Conservation (phyloP, 2,797 vertebrate species). For the Sebastes taczanowskii region DNA sequence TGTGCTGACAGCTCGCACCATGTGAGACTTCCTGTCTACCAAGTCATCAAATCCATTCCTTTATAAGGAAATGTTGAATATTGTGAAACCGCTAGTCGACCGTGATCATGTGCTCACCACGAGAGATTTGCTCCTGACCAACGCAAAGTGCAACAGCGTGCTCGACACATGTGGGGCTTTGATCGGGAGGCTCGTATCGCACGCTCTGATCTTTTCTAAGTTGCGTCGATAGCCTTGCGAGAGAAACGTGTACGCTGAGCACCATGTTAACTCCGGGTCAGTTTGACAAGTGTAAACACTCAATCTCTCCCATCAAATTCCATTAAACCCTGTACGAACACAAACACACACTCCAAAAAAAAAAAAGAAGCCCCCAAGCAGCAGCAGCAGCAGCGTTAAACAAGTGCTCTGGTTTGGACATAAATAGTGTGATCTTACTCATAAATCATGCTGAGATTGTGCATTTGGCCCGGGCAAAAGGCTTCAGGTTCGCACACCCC, state of each 20-base stretch:
- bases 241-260: constrained; percentile 18
- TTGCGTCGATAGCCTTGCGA: constrained; percentile 7
- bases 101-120: neutral
- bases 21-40: neutral
- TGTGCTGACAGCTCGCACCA: constrained; percentile 26
- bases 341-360: constrained; percentile 53
- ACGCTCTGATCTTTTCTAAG: constrained; percentile 7
- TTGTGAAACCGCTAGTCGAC: neutral
- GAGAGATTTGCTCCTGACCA: neutral
- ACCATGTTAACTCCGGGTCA: constrained; percentile 53
- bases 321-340: constrained; percentile 62
- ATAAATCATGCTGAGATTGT: constrained; percentile 75
- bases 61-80: neutral
- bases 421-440: constrained; percentile 75
- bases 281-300: constrained; percentile 70
- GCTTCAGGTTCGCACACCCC: constrained; percentile 76
- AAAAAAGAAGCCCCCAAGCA: constrained; percentile 55
- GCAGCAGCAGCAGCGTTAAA: constrained; percentile 68
- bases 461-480: constrained; percentile 68
- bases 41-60: neutral
- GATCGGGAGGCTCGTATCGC: constrained; percentile 1
- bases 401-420: constrained; percentile 69
- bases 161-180: constrained; percentile 25
- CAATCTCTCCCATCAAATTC: constrained; percentile 64
- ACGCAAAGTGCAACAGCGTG: neutral